Evolutionary conservation across 2,113 vertebrate genomes (phyloP), one percentile per base, ranked within the genome.

Genomic region (Periophthalmus modestus): DNA sequence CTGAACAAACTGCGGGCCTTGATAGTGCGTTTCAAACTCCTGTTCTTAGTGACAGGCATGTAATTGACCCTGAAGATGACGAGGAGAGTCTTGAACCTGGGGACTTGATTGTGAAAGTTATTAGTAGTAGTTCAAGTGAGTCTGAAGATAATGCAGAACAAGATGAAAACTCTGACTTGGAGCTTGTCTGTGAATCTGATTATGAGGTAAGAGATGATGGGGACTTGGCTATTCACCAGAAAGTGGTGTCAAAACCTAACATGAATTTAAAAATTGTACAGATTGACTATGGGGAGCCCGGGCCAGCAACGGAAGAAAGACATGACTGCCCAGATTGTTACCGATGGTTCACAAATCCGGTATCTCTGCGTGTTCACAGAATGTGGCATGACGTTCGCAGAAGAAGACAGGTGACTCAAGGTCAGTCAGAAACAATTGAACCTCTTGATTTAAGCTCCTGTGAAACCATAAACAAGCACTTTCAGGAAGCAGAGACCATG

Each of bases 181-280:
- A 92, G 81, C 80, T 92, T 39, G 71, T 90, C 39, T 93, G 93
- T 66, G 92, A 91, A 78, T 93, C 92, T 0, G 92, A 94, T 73
- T 92, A 91, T 69, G 93, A 93, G 19, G 73, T 69, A 54, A 86
- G 76, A 74, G 85, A 89, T 0, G 85, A 89, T 0, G 12, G 48
- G 6, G 79, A 82, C 19, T 7, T 57, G 4, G 77, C 39, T 19
- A 33, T 72, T 63, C 68, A 66, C n/a, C 10, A 62, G 36, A 24
- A 33, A 18, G 24, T 80, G 2, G 76, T 84, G 57, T 82, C 73
- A 16, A 90, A 90, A 74, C 70, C 87, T 18, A 87, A 82, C n/a
- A 82, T 90, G 67, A 87, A 93, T 85, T 84, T 94, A 23, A 92
- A 93, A 75, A 91, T 93, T 82, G 88, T 93, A 16, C 84, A 93